phyloP scores from a whole-genome alignment of 2,888 invertebrate species.

The Synergus gifuensis region DNA sequence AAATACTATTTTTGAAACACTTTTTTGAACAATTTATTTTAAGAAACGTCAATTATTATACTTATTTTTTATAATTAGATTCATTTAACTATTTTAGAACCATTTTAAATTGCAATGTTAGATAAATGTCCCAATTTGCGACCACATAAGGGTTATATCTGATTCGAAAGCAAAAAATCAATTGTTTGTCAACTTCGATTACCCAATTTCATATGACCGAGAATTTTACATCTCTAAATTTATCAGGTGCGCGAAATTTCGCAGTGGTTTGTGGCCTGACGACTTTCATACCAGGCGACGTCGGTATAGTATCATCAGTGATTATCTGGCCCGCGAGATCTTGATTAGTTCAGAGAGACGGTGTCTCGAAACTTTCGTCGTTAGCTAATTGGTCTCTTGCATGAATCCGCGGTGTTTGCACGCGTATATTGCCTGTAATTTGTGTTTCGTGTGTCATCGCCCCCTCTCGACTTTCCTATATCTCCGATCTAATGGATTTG shows the following conservation, averaged over 20 bases:
- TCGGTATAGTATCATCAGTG: conserved; percentile 63
- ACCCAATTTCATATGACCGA: no score
- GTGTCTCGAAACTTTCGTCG: conserved; percentile 71
- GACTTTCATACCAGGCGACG: conserved; percentile 42
- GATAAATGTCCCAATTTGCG: no score
- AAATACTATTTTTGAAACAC: no score
- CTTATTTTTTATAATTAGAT: no score
- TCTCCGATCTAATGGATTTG: conserved; percentile 25
- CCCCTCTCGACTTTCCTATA: conserved; percentile 39
- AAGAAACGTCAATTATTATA: no score
- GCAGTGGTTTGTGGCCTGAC: not conserved
- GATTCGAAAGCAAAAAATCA: no score
- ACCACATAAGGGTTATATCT: no score
- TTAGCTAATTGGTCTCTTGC: conserved; percentile 69
- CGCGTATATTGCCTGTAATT: conserved; percentile 61
- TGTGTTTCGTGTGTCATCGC: conserved; percentile 58
- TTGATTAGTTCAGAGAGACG: conserved; percentile 67
- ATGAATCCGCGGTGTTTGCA: conserved; percentile 66
- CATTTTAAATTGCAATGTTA: no score
- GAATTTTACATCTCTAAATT: not conserved
- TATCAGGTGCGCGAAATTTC: not conserved
- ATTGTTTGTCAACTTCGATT: no score
- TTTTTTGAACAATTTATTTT: no score
- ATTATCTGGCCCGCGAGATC: conserved; percentile 68
- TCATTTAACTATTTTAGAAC: no score